These are phyloP conservation scores for Squalus acanthias DNA, from an alignment of 2,797 vertebrate species.

Conservation along the genomic window DNA sequence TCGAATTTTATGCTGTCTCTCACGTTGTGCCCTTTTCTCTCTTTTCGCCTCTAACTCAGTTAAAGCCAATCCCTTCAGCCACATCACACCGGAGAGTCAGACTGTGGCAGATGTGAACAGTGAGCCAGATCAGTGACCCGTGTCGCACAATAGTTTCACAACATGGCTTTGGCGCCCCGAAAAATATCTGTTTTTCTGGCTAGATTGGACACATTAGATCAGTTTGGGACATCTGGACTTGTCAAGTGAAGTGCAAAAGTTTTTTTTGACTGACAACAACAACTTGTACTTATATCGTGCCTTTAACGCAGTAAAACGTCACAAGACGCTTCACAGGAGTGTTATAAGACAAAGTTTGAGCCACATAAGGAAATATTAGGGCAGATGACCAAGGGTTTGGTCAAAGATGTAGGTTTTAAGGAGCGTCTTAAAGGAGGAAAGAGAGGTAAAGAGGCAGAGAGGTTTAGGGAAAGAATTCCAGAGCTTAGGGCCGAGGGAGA, in stretches of 20 bases:
- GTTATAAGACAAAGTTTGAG: too few relatives aligned
- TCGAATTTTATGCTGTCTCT: not conserved
- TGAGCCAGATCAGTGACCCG: not conserved
- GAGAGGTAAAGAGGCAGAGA: too few relatives aligned
- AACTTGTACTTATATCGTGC: too few relatives aligned
- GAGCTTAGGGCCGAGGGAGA: too few relatives aligned
- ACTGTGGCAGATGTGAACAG: not conserved
- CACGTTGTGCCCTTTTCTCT: not conserved
- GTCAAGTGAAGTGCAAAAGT: not conserved
- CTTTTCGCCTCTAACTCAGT: not conserved
- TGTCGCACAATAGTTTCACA: not conserved
- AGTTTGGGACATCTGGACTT: not conserved
- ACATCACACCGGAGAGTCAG: not conserved
- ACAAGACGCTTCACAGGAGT: too few relatives aligned
- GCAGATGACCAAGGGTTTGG: too few relatives aligned
- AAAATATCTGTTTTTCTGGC: not conserved
- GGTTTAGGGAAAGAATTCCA: too few relatives aligned
- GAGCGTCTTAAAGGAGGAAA: too few relatives aligned
- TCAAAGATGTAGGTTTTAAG: too few relatives aligned
- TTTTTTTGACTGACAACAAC: not conserved
- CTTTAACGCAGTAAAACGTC: too few relatives aligned
- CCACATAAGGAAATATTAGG: too few relatives aligned
- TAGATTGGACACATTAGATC: not conserved
- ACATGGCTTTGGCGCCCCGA: not conserved
- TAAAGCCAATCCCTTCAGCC: conserved; percentile 4